These are phyloP conservation scores for Mormyrops attenuatus DNA, from an alignment of 2,797 vertebrate genomes.

Conservation along the genomic window DNA sequence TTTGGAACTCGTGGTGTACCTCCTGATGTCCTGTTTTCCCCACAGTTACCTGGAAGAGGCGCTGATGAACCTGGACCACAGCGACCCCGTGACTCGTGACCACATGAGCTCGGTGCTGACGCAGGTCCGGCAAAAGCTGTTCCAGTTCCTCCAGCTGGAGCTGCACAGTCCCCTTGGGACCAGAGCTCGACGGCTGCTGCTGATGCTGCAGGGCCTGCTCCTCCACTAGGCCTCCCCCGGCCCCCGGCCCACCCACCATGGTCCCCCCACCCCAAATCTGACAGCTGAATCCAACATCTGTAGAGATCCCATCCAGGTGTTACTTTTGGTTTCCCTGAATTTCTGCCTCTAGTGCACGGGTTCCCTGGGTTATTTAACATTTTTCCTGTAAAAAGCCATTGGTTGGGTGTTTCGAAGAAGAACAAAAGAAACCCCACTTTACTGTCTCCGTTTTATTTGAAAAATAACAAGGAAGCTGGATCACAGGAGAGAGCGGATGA, in stretches of 20 bases:
- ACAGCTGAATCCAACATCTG: background rate
- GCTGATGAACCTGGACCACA: constrained; percentile 92
- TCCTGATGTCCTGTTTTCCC: background rate
- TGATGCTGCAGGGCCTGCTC: constrained; percentile 92
- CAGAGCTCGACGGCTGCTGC: constrained; percentile 83
- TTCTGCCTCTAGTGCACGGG: background rate
- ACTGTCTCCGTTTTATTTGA: background rate
- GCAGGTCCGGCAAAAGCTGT: constrained; percentile 89
- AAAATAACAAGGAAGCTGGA: background rate
- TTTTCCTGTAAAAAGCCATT: background rate
- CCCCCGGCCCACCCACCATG: background rate
- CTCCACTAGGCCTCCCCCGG: constrained; percentile 54
- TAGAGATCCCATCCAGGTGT: background rate
- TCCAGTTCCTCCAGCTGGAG: constrained; percentile 86
- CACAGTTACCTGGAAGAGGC: constrained; percentile 91
- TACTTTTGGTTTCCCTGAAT: background rate
- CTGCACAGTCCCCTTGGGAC: constrained; percentile 78
- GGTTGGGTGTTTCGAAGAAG: background rate
- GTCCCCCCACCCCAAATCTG: background rate
- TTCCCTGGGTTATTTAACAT: background rate
- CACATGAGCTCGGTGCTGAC: constrained; percentile 91
- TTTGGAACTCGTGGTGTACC: background rate
- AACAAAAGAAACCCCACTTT: background rate
- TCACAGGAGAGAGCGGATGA: background rate
- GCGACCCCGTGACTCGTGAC: constrained; percentile 90